These are phyloP conservation scores for Ypsolopha scabrella DNA, from an alignment of 2,888 invertebrate species.

Conservation along the genomic window DNA sequence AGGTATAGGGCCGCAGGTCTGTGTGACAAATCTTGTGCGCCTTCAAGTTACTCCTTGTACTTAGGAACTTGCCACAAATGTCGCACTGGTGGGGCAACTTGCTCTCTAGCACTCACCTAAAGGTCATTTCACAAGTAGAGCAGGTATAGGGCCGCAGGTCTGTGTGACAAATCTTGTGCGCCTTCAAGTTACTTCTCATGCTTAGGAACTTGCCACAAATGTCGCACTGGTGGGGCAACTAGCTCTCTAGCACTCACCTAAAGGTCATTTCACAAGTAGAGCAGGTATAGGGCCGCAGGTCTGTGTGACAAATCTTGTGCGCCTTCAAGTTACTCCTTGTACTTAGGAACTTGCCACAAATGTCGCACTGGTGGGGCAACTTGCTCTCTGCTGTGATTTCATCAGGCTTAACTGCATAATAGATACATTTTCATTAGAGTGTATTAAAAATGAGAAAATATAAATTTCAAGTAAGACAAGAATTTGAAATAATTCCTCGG, in stretches of 20 bases:
- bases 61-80: too few relatives aligned
- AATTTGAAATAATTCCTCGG: too few relatives aligned
- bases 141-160: slow-evolving; percentile 47
- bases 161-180: slow-evolving; percentile 55
- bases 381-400: too few relatives aligned
- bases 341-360: slow-evolving; percentile 55
- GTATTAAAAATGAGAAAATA: slow-evolving; percentile 18
- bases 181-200: slow-evolving; percentile 53
- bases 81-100: too few relatives aligned
- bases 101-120: slow-evolving; percentile 27
- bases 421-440: too few relatives aligned
- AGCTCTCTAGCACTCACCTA: slow-evolving; percentile 24
- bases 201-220: slow-evolving; percentile 56
- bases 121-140: slow-evolving; percentile 41
- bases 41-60: slow-evolving; percentile 53
- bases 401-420: too few relatives aligned
- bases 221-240: slow-evolving; percentile 52
- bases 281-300: slow-evolving; percentile 44
- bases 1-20: slow-evolving; percentile 42
- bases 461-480: too few relatives aligned
- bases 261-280: slow-evolving; percentile 45
- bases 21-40: slow-evolving; percentile 59
- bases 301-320: slow-evolving; percentile 54
- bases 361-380: slow-evolving; percentile 52
- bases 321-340: slow-evolving; percentile 55